phyloP scores from a whole-genome alignment of 2,888 invertebrate species.

The Listrodromus nycthemerus region DNA sequence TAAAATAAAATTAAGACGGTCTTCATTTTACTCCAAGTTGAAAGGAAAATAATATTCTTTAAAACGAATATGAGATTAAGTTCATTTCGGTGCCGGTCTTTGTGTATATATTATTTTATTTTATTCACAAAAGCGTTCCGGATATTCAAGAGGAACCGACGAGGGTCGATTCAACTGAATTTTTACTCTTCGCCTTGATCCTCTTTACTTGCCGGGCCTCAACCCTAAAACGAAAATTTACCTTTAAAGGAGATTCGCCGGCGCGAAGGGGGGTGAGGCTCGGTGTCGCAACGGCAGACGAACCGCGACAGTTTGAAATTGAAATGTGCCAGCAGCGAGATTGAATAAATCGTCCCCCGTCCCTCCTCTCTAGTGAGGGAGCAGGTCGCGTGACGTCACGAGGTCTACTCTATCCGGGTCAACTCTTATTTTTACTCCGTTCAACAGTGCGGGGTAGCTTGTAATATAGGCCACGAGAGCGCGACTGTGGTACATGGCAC shows the following conservation, averaged over 20 bases:
- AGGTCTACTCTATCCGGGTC: slow-evolving; percentile 61
- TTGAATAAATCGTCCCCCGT: slow-evolving; percentile 64
- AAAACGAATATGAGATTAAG: too few relatives aligned
- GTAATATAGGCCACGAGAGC: slow-evolving; percentile 18
- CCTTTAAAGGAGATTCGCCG: slow-evolving; percentile 42
- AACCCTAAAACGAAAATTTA: slow-evolving; percentile 54
- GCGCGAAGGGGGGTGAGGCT: neutral
- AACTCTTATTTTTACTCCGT: slow-evolving; percentile 64
- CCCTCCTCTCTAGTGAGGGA: slow-evolving; percentile 42
- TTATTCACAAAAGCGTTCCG: slow-evolving; percentile 23
- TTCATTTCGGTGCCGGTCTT: too few relatives aligned
- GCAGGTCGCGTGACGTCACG: slow-evolving; percentile 65
- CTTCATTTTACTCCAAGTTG: too few relatives aligned
- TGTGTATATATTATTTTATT: slow-evolving; percentile 6
- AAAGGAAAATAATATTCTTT: neutral
- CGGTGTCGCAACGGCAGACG: slow-evolving; percentile 38
- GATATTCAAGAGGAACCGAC: slow-evolving; percentile 24
- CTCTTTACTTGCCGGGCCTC: slow-evolving; percentile 8
- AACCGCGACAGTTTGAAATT: slow-evolving; percentile 65
- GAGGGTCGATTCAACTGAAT: neutral
- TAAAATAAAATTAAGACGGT: too few relatives aligned
- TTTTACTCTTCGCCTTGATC: slow-evolving; percentile 8
- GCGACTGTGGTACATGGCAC: slow-evolving; percentile 43
- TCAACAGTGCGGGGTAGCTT: slow-evolving; percentile 25
- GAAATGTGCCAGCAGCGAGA: slow-evolving; percentile 67